phyloP scores from a whole-genome alignment of 2,113 vertebrate genomes.

The Ibidorhyncha struthersii region DNA sequence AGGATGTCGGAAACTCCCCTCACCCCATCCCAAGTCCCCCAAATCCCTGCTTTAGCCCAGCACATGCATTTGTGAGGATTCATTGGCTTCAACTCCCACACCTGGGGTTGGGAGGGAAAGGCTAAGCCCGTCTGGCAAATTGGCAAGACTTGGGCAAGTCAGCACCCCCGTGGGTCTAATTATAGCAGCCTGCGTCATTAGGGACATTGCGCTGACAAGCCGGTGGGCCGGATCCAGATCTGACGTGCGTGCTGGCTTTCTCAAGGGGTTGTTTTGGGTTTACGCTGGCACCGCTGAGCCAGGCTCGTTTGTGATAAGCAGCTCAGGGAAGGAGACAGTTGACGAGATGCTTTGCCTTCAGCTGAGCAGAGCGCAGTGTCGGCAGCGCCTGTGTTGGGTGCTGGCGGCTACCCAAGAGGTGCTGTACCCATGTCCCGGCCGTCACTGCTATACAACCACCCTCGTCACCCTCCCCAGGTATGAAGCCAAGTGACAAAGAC shows the following conservation, averaged over 20 bases:
- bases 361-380: neutral
- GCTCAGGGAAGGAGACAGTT: neutral
- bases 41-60: neutral
- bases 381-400: neutral
- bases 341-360: rapidly evolving
- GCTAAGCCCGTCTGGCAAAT: neutral
- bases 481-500: neutral
- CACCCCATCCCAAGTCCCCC: neutral
- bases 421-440: too few relatives aligned
- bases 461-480: neutral
- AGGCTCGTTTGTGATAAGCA: neutral
- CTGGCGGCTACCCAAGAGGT: neutral
- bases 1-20: neutral
- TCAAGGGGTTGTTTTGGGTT: neutral
- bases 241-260: neutral
- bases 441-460: neutral
- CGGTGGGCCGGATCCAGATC: neutral
- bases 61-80: neutral
- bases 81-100: neutral
- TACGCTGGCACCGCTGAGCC: neutral
- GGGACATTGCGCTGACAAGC: neutral
- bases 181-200: slow-evolving; percentile 59
- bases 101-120: neutral
- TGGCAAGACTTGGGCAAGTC: neutral
- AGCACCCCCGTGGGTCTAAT: slow-evolving; percentile 48